Evolutionary conservation across 2,797 vertebrate genomes (phyloP).

Genomic region (Pseudochaenichthys georgianus): DNA sequence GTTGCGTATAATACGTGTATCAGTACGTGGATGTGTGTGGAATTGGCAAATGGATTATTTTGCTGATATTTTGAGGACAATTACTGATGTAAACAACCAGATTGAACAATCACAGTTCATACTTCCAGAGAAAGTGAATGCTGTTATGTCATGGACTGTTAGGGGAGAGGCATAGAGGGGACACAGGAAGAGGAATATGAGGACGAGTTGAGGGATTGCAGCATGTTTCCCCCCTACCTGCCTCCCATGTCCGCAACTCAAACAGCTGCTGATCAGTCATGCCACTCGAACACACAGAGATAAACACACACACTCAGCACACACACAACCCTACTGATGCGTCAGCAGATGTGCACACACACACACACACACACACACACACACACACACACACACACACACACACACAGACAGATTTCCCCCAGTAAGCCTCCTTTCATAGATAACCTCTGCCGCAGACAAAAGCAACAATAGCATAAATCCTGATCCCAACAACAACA

Average conservation of each 20-base stretch:
- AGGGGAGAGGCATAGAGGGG: slow-evolving; percentile 7
- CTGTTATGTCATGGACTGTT: slow-evolving; percentile 6
- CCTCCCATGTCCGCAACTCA: slow-evolving; percentile 39
- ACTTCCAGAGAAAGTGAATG: neutral
- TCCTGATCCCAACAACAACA: slow-evolving; percentile 54
- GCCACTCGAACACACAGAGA: slow-evolving; percentile 21
- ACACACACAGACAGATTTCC: slow-evolving; percentile 30
- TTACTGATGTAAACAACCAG: slow-evolving; percentile 15
- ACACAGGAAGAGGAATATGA: slow-evolving; percentile 19
- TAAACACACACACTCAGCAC: slow-evolving; percentile 6
- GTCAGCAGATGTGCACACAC: slow-evolving; percentile 22
- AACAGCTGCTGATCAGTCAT: slow-evolving; percentile 46
- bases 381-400: slow-evolving; percentile 18
- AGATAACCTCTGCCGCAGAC: slow-evolving; percentile 64
- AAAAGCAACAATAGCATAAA: slow-evolving; percentile 64
- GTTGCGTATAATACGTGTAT: neutral
- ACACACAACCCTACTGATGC: slow-evolving; percentile 31
- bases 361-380: slow-evolving; percentile 20
- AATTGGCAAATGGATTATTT: slow-evolving; percentile 12
- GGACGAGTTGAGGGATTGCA: slow-evolving; percentile 31
- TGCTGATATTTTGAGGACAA: slow-evolving; percentile 1
- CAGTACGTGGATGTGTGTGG: neutral
- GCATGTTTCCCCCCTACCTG: slow-evolving; percentile 43
- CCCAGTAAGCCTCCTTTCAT: slow-evolving; percentile 62
- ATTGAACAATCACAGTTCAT: slow-evolving; percentile 22